Conservation (phyloP, 2,888 invertebrate species). For the Lutraria lutraria region DNA sequence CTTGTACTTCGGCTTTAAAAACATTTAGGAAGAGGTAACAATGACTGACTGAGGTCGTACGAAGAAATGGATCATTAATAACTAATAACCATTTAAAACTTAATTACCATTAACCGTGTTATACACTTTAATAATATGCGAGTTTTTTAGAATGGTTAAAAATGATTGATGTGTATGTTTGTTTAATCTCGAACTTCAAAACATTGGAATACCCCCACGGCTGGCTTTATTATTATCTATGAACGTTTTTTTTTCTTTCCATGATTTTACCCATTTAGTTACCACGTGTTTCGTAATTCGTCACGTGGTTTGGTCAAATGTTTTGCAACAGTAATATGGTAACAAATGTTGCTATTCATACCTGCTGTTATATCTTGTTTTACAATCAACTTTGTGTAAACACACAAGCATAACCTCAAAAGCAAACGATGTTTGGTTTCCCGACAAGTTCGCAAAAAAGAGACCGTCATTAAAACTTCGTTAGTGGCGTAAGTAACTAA, state of each 20-base stretch:
- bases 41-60: background rate
- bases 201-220: background rate
- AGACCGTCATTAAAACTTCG: conserved; percentile 20
- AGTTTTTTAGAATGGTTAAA: conserved; percentile 8
- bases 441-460: conserved; percentile 5
- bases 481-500: conserved; percentile 8
- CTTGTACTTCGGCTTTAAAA: background rate
- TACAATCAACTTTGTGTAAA: conserved; percentile 8
- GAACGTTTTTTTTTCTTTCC: background rate
- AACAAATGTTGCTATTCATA: conserved; percentile 6
- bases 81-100: conserved; percentile 8
- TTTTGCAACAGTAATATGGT: background rate
- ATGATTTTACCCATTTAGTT: background rate
- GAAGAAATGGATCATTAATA: conserved; percentile 19
- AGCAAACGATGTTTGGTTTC: conserved; percentile 9
- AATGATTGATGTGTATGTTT: conserved; percentile 4
- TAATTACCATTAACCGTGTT: conserved; percentile 12
- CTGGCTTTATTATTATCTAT: conserved; percentile 4
- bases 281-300: background rate
- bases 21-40: background rate
- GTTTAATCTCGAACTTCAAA: background rate
- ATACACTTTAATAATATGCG: conserved; percentile 9
- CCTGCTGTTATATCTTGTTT: background rate
- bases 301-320: conserved; percentile 18
- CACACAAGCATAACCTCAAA: conserved; percentile 13